Evolutionary conservation across 92 coral and sea anemone species (phyloP).

Genomic region (Epizoanthus ramosus): DNA sequence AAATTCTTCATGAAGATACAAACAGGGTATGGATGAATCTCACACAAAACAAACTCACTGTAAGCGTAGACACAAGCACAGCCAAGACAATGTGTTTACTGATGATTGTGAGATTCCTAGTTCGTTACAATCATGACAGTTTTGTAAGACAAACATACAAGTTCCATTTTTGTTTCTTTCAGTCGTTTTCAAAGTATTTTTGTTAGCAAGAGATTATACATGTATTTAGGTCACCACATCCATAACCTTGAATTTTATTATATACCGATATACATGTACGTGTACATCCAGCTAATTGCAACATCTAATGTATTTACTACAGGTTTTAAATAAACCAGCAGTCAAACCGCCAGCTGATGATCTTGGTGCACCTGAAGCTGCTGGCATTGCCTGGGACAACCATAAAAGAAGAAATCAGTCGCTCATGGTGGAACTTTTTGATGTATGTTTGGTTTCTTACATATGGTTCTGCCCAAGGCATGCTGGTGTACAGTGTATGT

Average conservation of each 20-base stretch:
- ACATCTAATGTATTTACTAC: neutral
- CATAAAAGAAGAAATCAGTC: conserved; percentile 90
- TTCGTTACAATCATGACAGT: neutral
- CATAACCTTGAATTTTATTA: too few relatives aligned
- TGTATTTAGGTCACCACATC: too few relatives aligned
- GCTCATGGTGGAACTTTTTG: conserved; percentile 85
- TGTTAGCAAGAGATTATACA: too few relatives aligned
- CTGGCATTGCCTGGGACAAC: conserved; percentile 88
- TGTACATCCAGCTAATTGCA: too few relatives aligned
- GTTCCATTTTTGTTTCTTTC: neutral
- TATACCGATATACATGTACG: too few relatives aligned
- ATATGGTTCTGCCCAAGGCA: too few relatives aligned
- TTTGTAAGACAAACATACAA: neutral
- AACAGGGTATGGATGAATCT: conserved; percentile 63
- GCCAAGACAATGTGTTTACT: neutral
- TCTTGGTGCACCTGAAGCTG: conserved; percentile 70
- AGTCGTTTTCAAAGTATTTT: neutral
- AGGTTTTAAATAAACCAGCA: conserved; percentile 83
- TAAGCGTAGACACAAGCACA: neutral
- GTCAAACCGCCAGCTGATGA: conserved; percentile 83
- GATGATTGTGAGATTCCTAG: neutral
- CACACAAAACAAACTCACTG: neutral
- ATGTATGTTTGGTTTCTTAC: conserved; percentile 60
- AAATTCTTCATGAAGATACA: conserved; percentile 90
- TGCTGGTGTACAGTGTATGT: too few relatives aligned